phyloP scores from a whole-genome alignment of 2,797 vertebrate genomes.

The Odontamblyopus lacepedii region DNA sequence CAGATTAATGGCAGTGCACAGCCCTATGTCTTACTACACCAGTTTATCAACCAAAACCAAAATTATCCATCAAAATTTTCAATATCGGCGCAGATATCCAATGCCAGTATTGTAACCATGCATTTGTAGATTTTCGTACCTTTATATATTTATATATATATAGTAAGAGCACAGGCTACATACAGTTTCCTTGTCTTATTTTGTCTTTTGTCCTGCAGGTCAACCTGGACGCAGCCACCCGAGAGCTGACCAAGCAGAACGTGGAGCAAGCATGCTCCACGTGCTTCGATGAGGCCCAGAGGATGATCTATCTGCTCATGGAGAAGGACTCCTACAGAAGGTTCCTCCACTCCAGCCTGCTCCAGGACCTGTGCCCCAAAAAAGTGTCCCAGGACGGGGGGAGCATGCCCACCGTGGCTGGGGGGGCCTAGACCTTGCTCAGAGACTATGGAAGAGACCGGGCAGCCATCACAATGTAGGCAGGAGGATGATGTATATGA shows the following conservation, averaged over 20 bases:
- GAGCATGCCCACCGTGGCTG: conserved; percentile 17
- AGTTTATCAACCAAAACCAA: no score
- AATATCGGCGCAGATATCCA: no score
- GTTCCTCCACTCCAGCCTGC: conserved; percentile 87
- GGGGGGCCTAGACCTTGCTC: conserved; percentile 58
- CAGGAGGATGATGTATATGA: background rate
- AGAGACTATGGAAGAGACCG: background rate
- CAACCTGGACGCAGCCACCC: conserved; percentile 87
- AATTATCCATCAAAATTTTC: no score
- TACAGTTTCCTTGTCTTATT: no score
- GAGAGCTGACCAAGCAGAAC: conserved; percentile 83
- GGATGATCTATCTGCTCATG: conserved; percentile 90
- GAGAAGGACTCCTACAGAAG: conserved; percentile 94
- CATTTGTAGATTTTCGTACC: no score
- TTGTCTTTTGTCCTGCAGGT: conserved; percentile 72
- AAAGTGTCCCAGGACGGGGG: background rate
- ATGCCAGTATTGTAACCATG: no score
- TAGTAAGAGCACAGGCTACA: no score
- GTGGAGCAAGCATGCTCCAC: conserved; percentile 72
- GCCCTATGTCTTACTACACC: no score
- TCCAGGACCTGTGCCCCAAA: conserved; percentile 73
- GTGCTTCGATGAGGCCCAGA: conserved; percentile 89
- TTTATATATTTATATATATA: no score
- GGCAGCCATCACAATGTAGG: background rate
- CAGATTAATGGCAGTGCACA: no score